Evolutionary conservation across 2,888 invertebrate genomes (phyloP).

Genomic region (Tridacna crocea): DNA sequence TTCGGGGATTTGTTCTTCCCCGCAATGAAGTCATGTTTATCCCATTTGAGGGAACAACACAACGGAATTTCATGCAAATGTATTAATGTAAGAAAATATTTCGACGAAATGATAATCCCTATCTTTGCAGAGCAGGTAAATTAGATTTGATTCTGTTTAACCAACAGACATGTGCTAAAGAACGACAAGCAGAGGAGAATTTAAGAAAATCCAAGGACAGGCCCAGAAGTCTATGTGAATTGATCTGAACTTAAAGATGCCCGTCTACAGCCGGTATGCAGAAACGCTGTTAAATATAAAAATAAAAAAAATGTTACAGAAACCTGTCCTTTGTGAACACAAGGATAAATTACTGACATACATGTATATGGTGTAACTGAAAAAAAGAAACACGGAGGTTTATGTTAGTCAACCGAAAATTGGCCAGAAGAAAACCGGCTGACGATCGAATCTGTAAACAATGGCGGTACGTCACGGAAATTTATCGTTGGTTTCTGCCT

Average conservation of each 20-base stretch:
- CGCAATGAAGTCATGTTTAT: not conserved
- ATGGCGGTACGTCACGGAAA: no score
- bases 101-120: not conserved
- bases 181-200: not conserved
- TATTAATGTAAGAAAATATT: not conserved
- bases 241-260: not conserved
- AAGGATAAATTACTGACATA: no score
- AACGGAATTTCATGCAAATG: not conserved
- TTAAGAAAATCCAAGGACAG: not conserved
- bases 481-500: no score
- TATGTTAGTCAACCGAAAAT: no score
- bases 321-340: no score
- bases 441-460: no score
- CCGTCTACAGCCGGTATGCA: no score
- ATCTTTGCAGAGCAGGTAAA: not conserved
- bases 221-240: not conserved
- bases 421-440: no score
- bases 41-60: constrained; percentile 5
- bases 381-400: no score
- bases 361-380: no score
- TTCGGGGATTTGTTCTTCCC: not conserved
- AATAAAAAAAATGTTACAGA: no score
- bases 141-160: not conserved
- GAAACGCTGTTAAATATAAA: no score
- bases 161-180: not conserved